Percentiles rank a stretch among this genome's conserved stretches.
These are phyloP conservation scores for Elephas maximus DNA, from an alignment of 2,113 vertebrate species.

Conservation along the genomic window DNA sequence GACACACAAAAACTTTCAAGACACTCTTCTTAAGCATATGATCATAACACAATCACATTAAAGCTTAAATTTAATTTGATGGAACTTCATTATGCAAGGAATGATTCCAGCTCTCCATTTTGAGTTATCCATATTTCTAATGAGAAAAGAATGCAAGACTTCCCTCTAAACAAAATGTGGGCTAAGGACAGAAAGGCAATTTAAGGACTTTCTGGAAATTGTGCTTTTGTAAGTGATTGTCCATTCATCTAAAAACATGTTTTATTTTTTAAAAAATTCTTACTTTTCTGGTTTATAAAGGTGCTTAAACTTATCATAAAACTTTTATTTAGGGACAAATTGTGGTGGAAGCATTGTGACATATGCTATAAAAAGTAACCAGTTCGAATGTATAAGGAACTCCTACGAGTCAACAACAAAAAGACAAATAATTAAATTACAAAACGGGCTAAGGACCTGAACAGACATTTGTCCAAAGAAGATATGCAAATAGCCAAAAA, in stretches of 20 bases:
- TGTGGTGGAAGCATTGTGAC: accelerated
- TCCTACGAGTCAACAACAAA: neutral
- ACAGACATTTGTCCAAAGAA: neutral
- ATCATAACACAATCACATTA: neutral
- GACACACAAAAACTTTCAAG: neutral
- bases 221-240: neutral
- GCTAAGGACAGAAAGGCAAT: neutral
- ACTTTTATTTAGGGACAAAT: neutral
- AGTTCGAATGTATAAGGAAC: neutral
- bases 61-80: neutral
- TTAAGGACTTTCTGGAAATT: neutral
- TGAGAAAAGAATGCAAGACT: neutral
- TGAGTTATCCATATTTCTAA: neutral
- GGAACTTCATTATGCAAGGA: neutral
- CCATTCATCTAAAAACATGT: neutral
- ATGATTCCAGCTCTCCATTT: neutral
- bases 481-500: neutral
- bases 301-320: accelerated
- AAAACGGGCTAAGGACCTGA: neutral
- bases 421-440: neutral
- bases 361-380: accelerated
- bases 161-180: neutral
- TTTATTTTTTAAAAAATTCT: neutral
- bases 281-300: neutral
- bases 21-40: neutral